These are phyloP conservation scores for Eupithecia pulchellata DNA, from an alignment of 2,888 invertebrate species.

Conservation along the genomic window DNA sequence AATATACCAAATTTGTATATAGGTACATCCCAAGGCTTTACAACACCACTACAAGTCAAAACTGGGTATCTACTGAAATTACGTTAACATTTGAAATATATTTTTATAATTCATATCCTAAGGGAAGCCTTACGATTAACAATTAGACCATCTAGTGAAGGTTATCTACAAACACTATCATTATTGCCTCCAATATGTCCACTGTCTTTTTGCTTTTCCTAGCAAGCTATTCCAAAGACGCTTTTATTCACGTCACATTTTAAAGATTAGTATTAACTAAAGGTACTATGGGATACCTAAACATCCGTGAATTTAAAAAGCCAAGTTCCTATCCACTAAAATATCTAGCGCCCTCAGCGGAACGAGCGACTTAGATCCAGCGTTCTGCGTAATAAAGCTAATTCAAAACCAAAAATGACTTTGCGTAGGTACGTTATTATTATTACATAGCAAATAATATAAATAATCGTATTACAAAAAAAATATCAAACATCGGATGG, in stretches of 20 bases:
- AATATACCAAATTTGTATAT: slow-evolving; percentile 31
- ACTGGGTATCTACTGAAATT: slow-evolving; percentile 40
- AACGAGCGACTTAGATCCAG: too few relatives aligned
- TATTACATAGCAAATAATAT: too few relatives aligned
- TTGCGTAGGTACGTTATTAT: too few relatives aligned
- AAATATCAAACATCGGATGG: too few relatives aligned
- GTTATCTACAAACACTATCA: background rate
- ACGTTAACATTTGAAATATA: slow-evolving; percentile 39
- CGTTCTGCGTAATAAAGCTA: too few relatives aligned
- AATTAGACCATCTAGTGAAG: slow-evolving; percentile 16
- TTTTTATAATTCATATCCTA: slow-evolving; percentile 41
- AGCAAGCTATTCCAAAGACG: background rate
- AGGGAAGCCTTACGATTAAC: slow-evolving; percentile 60
- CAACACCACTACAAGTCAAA: slow-evolving; percentile 22
- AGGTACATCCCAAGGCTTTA: slow-evolving; percentile 6
- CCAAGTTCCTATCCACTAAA: background rate
- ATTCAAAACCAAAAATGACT: too few relatives aligned
- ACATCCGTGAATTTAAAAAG: background rate
- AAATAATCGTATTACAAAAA: too few relatives aligned
- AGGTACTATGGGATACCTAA: background rate
- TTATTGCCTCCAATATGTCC: background rate
- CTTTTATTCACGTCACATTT: background rate
- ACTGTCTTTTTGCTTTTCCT: background rate
- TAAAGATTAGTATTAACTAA: background rate
- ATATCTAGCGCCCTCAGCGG: too few relatives aligned